These are phyloP conservation scores for Capitella teleta DNA, from an alignment of 1,140 invertebrate species.

Conservation along the genomic window DNA sequence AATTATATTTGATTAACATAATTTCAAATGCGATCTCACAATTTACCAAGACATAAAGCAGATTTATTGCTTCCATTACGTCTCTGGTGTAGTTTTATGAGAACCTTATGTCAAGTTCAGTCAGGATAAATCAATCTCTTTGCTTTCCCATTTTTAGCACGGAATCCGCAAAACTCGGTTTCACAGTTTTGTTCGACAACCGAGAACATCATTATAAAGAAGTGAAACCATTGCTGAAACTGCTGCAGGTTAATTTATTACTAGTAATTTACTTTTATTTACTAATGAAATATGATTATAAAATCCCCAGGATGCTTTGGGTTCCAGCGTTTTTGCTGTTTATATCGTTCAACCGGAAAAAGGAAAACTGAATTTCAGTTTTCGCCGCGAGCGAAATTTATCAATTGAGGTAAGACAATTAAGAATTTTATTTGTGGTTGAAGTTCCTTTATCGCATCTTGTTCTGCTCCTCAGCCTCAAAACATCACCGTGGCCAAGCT, in stretches of 20 bases:
- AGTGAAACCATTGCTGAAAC: conserved; percentile 23
- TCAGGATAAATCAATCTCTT: no score
- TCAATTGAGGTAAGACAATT: background rate
- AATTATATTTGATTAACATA: no score
- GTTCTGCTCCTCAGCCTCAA: conserved; percentile 24
- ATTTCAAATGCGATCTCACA: no score
- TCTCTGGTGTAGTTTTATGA: no score
- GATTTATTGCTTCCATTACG: no score
- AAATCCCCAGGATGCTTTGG: background rate
- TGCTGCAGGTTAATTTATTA: conserved; percentile 23
- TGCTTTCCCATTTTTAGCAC: conserved; percentile 23
- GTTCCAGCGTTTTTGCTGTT: background rate
- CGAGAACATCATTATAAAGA: conserved; percentile 32
- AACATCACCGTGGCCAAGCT: conserved; percentile 24
- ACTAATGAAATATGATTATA: no score
- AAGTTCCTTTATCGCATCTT: conserved; percentile 2
- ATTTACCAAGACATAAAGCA: no score
- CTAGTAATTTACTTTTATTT: no score
- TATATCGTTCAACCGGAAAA: background rate
- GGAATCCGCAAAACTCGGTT: conserved; percentile 28
- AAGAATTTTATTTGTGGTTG: background rate
- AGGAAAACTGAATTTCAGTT: conserved; percentile 3
- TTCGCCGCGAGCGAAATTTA: background rate
- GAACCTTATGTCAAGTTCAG: no score
- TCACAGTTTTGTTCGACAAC: conserved; percentile 33